These are phyloP conservation scores for Psittacula cyanocephala DNA, from an alignment of 2,113 vertebrate species.

Conservation along the genomic window DNA sequence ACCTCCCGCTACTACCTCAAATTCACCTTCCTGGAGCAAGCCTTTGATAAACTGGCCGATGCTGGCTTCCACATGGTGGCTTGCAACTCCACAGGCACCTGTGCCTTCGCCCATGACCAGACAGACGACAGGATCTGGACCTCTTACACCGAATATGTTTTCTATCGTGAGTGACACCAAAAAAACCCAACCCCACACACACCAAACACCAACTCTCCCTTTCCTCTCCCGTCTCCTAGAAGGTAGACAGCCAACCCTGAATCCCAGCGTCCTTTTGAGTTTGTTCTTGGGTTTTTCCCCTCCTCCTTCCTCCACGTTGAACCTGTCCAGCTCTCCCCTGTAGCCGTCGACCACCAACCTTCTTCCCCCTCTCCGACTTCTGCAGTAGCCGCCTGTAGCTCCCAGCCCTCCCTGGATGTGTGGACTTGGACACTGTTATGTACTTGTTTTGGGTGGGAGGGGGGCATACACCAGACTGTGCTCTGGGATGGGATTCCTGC, in stretches of 20 bases:
- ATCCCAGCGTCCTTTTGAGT: not conserved
- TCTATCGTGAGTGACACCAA: constrained; percentile 91
- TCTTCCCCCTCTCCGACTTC: constrained; percentile 10
- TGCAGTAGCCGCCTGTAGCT: not conserved
- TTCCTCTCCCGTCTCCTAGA: constrained; percentile 31
- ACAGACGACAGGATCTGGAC: constrained; percentile 98
- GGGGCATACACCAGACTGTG: fast-evolving
- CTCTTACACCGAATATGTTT: constrained; percentile 98
- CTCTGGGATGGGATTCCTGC: not conserved
- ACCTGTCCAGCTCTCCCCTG: constrained; percentile 1
- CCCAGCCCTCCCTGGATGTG: constrained; percentile 8
- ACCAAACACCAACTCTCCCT: not conserved
- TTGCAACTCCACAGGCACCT: constrained; percentile 92
- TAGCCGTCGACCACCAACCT: not conserved
- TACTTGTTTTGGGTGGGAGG: not conserved
- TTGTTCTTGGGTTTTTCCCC: not conserved
- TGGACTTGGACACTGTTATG: not conserved
- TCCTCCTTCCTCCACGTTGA: not conserved
- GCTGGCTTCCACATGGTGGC: constrained; percentile 95
- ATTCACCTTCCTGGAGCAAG: constrained; percentile 95
- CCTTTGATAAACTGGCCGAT: constrained; percentile 91
- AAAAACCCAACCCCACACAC: not conserved
- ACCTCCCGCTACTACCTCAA: constrained; percentile 94
- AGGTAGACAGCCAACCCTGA: constrained; percentile 1
- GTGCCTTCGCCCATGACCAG: constrained; percentile 91